These are phyloP conservation scores for Ameiurus melas DNA, from an alignment of 2,113 vertebrate genomes.

Conservation along the genomic window DNA sequence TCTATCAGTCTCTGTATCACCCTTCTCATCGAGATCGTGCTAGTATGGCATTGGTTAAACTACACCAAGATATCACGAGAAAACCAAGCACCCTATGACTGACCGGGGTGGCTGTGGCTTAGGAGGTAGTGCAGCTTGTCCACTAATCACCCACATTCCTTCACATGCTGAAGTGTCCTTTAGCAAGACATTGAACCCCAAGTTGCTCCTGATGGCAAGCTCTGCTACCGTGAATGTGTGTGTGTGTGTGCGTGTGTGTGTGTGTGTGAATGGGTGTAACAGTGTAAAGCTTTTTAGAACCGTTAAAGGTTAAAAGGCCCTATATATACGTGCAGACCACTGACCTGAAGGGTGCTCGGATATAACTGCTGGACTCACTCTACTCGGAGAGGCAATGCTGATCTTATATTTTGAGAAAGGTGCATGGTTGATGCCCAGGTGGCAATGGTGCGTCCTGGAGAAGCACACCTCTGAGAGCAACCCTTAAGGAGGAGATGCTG, in stretches of 20 bases:
- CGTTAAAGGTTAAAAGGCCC: too few species aligned
- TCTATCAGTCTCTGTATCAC: not conserved
- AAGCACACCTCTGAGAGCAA: not conserved
- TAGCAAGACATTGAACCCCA: too few species aligned
- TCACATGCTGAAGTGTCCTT: too few species aligned
- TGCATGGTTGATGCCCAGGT: not conserved
- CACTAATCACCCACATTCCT: too few species aligned
- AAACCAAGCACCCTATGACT: not conserved
- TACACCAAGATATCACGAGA: not conserved
- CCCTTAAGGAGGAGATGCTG: not conserved
- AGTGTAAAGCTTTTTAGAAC: too few species aligned
- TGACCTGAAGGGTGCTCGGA: not conserved
- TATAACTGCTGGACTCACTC: not conserved
- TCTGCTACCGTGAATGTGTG: too few species aligned
- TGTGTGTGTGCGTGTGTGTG: too few species aligned
- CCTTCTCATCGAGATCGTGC: not conserved
- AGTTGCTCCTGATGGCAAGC: too few species aligned
- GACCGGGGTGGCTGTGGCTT: not conserved
- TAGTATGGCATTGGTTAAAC: not conserved
- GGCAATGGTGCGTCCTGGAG: not conserved
- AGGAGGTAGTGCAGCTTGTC: too few species aligned
- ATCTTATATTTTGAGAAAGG: not conserved
- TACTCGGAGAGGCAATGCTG: not conserved
- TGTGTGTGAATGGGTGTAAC: too few species aligned
- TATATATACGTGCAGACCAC: too few species aligned